Evolutionary conservation across 2,888 invertebrate species (phyloP), one percentile per base, ranked within the genome.

Genomic region (Nymphalis c-album): DNA sequence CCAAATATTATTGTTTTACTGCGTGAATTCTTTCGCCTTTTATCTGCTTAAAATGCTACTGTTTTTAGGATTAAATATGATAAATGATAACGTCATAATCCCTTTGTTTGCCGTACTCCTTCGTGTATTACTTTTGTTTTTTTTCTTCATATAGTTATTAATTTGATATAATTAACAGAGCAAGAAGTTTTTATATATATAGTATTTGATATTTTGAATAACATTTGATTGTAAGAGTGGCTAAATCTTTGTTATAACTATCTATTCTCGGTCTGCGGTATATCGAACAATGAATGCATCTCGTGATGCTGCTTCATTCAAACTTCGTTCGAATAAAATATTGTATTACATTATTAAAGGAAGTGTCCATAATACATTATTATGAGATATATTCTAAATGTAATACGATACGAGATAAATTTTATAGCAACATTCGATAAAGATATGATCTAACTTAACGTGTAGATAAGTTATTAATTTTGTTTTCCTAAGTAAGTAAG

Each of bases 1-100:
- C 40, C 13, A 13, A 63, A 68, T 61, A 70, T 64, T 70, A 69
- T 70, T 70, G 69, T 67, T 68, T 70, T 67, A 64, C 59, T 70
- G 63, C 67, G 70, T 64, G 67, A 64, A 48, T 64, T 67, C 68
- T 57, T 65, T 60, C 55, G 60, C 64, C 60, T 55, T 67, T 67
- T 63, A 51, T 48, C 35, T 61, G 51, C 51, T 64, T 61, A 58
- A 60, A 60, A 17, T 16, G 35, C 53, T 61, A 35, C 51, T 57
- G 17, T 59, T 61, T 67, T 61, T 47, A 55, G 46, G 35, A 61
- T 61, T 58, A 66, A 64, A 69, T 67, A 60, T 18, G 40, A 65
- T 13, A 40, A 13, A 40, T 40, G 3, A 40, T 40, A 40, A 40
- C 35, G 10, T 40, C 10, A 7, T 40, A 13, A 40, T 13, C 13